Evolutionary conservation across 2,888 invertebrate genomes (phyloP), one percentile per base, ranked within the genome.

Genomic region (Agonopterix heracliana): DNA sequence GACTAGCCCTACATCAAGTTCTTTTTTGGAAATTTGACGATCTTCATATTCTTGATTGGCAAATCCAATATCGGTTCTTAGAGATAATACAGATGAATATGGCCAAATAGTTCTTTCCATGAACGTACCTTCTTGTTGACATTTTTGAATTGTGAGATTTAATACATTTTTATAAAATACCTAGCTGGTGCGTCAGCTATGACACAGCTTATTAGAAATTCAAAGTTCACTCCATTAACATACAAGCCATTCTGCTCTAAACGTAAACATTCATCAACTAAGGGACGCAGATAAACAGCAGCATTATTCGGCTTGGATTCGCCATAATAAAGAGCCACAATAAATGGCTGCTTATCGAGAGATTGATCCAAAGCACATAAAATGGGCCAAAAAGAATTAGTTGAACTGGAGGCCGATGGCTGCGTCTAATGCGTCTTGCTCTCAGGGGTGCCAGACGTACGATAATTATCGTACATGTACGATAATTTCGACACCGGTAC

Each of bases 131-230:
- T 49, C 53, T 44, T 53, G 53, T 11, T 44, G 12, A 34, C 50
- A 53, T 48, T 50, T 50, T 53, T 49, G 53, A 53, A 47, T 53
- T 53, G 44, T 53, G 53, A 7, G 49, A 53, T 26, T 50, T 53
- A 38, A 53, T 48, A 48, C 53, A 43, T 50, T 53, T n/a, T 53
- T 13, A 53, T 17, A 50, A 53, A 53, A 11, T 47, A 13, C 43
- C 53, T 49, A 42, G 41, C 41, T 41, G 41, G 49, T 43, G 49
- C 49, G 41, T 46, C 49, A 14, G 49, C 49, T 14, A 49, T 45
- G 11, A 49, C 41, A 34, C 49, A 49, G 38, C 49, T 49, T 26
- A 45, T 26, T 44, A 14, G 48, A 48, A 48, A 48, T n/a, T 2
- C 44, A 38, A 14, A 44, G 10, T 48, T 44, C 35, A 38, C 40